Percentiles rank a stretch among this genome's conserved stretches.
Evolutionary conservation across 2,888 invertebrate species (phyloP).

Genomic region (Mechanitis messenoides): DNA sequence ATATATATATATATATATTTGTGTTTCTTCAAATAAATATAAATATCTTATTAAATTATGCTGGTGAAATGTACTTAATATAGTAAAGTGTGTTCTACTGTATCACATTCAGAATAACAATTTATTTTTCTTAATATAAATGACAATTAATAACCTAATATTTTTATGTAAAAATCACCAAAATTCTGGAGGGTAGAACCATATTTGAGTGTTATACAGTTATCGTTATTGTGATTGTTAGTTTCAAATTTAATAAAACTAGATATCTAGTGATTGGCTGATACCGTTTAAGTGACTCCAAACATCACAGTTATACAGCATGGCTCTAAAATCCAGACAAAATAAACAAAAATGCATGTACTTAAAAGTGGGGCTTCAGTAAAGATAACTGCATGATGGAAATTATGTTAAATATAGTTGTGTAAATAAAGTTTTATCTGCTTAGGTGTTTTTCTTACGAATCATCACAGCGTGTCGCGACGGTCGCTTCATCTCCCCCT

Average conservation of each 20-base stretch:
- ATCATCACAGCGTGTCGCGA: slow-evolving; percentile 77
- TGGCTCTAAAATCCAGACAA: slow-evolving; percentile 12
- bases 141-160: background rate
- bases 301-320: background rate
- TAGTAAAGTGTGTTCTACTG: background rate
- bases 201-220: slow-evolving; percentile 5
- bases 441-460: slow-evolving; percentile 86
- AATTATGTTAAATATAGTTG: slow-evolving; percentile 1
- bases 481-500: slow-evolving; percentile 69
- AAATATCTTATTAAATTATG: background rate
- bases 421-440: slow-evolving; percentile 18
- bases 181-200: background rate
- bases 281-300: slow-evolving; percentile 5
- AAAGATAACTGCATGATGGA: slow-evolving; percentile 28
- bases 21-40: background rate
- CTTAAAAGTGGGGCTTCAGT: slow-evolving; percentile 16
- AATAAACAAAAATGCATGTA: slow-evolving; percentile 10
- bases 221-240: background rate
- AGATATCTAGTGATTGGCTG: slow-evolving; percentile 9
- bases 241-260: slow-evolving; percentile 3
- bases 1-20: background rate
- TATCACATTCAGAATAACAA: slow-evolving; percentile 3
- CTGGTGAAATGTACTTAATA: background rate
- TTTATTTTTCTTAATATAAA: background rate
- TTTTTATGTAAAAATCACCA: background rate